Evolutionary conservation across 2,888 invertebrate species (phyloP), one percentile per base, ranked within the genome.

Genomic region (Druceiella hillmani): DNA sequence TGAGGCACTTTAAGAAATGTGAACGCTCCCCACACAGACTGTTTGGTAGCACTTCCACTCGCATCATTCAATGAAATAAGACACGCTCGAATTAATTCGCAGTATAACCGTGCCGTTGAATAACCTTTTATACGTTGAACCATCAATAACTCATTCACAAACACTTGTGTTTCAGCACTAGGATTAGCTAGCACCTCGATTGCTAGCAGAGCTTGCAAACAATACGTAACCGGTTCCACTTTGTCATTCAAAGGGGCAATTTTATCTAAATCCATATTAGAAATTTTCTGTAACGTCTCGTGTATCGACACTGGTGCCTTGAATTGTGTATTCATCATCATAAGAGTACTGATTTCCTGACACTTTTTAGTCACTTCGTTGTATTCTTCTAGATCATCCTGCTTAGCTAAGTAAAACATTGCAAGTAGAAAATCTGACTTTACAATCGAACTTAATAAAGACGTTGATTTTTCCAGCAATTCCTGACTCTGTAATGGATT

Each of bases 1-100:
- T 84, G 81, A 1, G 91, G 90, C 33, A 94, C 80, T 71, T 94
- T 94, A 5, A 95, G 74, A 56, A 93, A 94, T 1, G 89, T 88
- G 57, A 94, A 93, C 6, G 94, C 92, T 9, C 91, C 90, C 92
- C 94, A 94, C 52, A 91, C 80, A 3, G 91, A 83, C 54, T 93
- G 92, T 50, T 87, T 86, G 5, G 83, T 78, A 2, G 70, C 62
- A 28, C 85, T 86, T 49, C 85, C 87, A 34, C 83, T 82, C 0
- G 86, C 86, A 61, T 92, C 90, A 54, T 90, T 85, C 3, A 95
- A 64, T n/a, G 90, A 89, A 54, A 94, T 81, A 41, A 94, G 80
- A 53, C 91, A 89, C 0, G 91, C 88, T 45, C 93, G 75, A 50
- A 94, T 85, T 17, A 95, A 75, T 71, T 95, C 94, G 57, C 87